Evolutionary conservation across 2,888 invertebrate species (phyloP), one percentile per base, ranked within the genome.

Genomic region (Acronicta psi): DNA sequence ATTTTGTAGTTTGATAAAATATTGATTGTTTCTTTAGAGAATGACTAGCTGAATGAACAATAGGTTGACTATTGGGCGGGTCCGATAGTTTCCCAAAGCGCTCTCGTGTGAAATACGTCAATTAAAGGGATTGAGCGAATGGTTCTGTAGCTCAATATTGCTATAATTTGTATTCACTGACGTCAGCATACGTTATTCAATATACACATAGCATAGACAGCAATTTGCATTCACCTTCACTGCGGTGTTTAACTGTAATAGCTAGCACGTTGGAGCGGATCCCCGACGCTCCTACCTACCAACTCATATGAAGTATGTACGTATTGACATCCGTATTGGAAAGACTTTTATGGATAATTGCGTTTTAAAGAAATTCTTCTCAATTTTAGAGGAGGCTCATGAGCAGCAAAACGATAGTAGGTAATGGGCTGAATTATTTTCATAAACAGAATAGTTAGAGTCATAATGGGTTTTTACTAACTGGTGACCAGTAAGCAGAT

Each of bases 201-300:
- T 44, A 41, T 59, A 40, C 53, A 54, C 55, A 45, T 56, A 69
- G 43, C 46, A 52, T 41, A 52, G 55, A 64, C 29, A 69, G 64
- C 65, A 61, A 75, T 73, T 78, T 71, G 73, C 68, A 74, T 71
- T 78, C 57, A 51, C 69, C 65, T 73, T 71, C 65, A 62, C 64
- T 62, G 67, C 51, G 46, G 57, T 56, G 63, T 72, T 67, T 68
- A 61, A 61, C 65, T 62, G 49, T 70, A 69, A 67, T 70, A 57
- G 56, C 36, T 54, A 14, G 41, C 53, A 38, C 61, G 59, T 53
- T 51, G 29, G 55, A 59, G 50, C 47, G 54, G 31, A 59, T 60
- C 53, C 53, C 42, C n/a, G 49, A n/a, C 38, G 44, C 60, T 59
- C 36, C 41, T 53, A 54, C 38, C 53, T 58, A 51, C 46, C 23